Percentiles rank a stretch among this genome's conserved stretches.
These are phyloP conservation scores for Gymnocephalus cernua DNA, from an alignment of 2,113 vertebrate genomes.

Conservation along the genomic window DNA sequence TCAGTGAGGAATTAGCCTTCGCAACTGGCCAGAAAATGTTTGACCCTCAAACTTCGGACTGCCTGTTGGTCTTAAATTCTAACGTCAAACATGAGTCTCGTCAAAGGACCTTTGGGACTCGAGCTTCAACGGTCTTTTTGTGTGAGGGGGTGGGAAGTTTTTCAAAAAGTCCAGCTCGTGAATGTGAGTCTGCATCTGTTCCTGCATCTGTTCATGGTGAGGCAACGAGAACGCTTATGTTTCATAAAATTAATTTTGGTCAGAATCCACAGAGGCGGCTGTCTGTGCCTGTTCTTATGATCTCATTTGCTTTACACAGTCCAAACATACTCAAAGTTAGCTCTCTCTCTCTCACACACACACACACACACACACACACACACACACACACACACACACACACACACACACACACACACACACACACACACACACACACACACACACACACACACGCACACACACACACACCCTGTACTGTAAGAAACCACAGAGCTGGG, in stretches of 20 bases:
- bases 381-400: constrained; percentile 11
- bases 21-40: constrained; percentile 65
- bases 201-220: constrained; percentile 65
- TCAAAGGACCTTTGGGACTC: constrained; percentile 33
- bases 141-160: constrained; percentile 2
- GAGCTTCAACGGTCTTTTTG: constrained; percentile 10
- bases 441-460: constrained; percentile 9
- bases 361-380: constrained; percentile 11
- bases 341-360: too few species aligned
- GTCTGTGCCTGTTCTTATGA: constrained; percentile 70
- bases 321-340: constrained; percentile 47
- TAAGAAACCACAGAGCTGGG: constrained; percentile 57
- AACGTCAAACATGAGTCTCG: constrained; percentile 54
- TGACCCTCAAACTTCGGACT: constrained; percentile 47
- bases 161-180: constrained; percentile 16
- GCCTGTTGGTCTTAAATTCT: constrained; percentile 44
- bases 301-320: constrained; percentile 65
- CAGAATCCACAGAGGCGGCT: constrained; percentile 49
- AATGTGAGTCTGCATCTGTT: constrained; percentile 43
- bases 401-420: constrained; percentile 19
- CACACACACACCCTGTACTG: constrained; percentile 16
- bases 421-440: constrained; percentile 37
- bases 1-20: constrained; percentile 64
- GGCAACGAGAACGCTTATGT: constrained; percentile 64
- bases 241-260: constrained; percentile 69